These are phyloP conservation scores for Caenorhabditis sinica DNA, from an alignment of 2,888 invertebrate species.

Conservation along the genomic window DNA sequence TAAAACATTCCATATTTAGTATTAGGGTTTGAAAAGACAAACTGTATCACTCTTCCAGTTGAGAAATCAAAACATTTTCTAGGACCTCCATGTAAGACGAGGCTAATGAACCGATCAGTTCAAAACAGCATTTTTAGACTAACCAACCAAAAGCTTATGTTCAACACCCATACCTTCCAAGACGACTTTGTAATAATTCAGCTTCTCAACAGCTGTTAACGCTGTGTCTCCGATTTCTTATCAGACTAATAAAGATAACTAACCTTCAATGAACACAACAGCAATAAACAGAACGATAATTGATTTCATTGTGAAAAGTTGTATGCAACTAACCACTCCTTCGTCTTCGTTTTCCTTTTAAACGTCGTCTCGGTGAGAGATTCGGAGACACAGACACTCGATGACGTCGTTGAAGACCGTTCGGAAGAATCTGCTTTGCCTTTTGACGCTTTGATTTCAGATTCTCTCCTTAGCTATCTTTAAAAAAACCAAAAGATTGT, in stretches of 20 bases:
- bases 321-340: constrained; percentile 50
- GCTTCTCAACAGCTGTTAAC: too few relatives aligned
- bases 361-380: constrained; percentile 61
- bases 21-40: too few relatives aligned
- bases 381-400: constrained; percentile 31
- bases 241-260: constrained; percentile 23
- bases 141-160: too few relatives aligned
- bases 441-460: constrained; percentile 56
- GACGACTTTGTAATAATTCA: too few relatives aligned
- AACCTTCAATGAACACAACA: constrained; percentile 43
- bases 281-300: constrained; percentile 17
- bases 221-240: not conserved
- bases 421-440: constrained; percentile 33
- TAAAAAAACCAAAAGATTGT: not conserved
- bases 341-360: constrained; percentile 47
- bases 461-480: constrained; percentile 19
- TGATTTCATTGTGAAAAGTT: constrained; percentile 41
- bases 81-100: too few relatives aligned
- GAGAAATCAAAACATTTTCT: too few relatives aligned
- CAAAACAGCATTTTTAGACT: too few relatives aligned
- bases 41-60: too few relatives aligned
- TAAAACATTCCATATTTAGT: too few relatives aligned
- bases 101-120: too few relatives aligned
- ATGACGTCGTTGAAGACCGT: constrained; percentile 56
- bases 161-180: too few relatives aligned